phyloP scores from a whole-genome alignment of 2,113 vertebrate species.

The Ancistrus triradiatus region DNA sequence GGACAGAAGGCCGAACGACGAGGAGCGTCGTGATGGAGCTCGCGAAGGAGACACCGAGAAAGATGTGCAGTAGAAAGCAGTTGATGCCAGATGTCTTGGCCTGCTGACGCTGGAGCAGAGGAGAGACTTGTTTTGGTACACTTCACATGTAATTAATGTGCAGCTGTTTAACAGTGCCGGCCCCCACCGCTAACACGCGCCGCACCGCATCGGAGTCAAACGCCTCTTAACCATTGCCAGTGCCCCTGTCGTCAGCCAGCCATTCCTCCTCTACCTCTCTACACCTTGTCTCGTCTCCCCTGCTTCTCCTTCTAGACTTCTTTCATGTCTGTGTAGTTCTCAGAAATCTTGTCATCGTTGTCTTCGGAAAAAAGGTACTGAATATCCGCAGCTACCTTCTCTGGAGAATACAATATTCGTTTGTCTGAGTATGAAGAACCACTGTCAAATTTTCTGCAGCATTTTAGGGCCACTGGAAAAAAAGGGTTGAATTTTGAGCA shows the following conservation, averaged over 20 bases:
- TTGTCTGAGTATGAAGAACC: too few species aligned
- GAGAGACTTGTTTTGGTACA: slow-evolving; percentile 80
- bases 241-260: slow-evolving; percentile 30
- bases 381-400: too few species aligned
- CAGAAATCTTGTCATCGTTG: too few species aligned
- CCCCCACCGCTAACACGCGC: slow-evolving; percentile 54
- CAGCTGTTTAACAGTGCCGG: slow-evolving; percentile 78
- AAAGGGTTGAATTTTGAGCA: too few species aligned
- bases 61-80: slow-evolving; percentile 16
- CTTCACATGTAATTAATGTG: slow-evolving; percentile 87
- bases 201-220: slow-evolving; percentile 43
- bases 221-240: slow-evolving; percentile 42
- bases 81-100: slow-evolving; percentile 46
- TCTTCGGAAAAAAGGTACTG: too few species aligned
- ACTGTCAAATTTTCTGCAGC: too few species aligned
- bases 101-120: slow-evolving; percentile 38
- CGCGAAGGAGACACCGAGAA: slow-evolving; percentile 20
- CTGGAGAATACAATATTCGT: too few species aligned
- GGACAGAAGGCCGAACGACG: slow-evolving; percentile 11
- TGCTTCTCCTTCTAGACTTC: neutral
- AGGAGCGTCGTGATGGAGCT: slow-evolving; percentile 14
- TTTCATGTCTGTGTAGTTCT: too few species aligned
- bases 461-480: too few species aligned
- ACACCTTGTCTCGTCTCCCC: slow-evolving; percentile 16
- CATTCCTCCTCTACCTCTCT: slow-evolving; percentile 28